Base-by-base conservation (phyloP, 2,113 vertebrate species). In the Tursiops truncatus region DNA sequence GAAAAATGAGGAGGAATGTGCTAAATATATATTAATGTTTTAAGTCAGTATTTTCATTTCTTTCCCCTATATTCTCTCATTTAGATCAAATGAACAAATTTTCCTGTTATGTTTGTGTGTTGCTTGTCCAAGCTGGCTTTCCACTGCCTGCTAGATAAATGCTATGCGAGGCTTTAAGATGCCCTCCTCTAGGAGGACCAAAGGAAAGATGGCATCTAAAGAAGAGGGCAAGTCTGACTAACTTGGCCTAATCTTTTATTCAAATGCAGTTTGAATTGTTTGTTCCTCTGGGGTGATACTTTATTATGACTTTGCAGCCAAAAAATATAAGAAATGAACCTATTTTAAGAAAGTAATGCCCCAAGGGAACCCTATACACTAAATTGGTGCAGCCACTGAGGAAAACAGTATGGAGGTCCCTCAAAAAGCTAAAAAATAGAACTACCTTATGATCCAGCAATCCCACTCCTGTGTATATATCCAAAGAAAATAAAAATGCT, bases 261-360 rank as follows among this genome's bases (percentile, higher is more conserved):
- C 47, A 89, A 83, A 80, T 56, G 3, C 68, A 73, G 94, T 41
- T 92, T 84, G 58, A 77, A 88, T 65, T 20, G 36, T 68, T 83
- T 96, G 36, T 74, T n/a, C 70, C 79, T 62, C 84, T 62, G 26
- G 56, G 58, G 65, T 79, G 28, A 23, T 60, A 76, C 68, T 73
- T 87, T 67, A 67, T 47, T 53, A 74, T 81, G 33, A 73, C 56
- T 73, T 36, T 70, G 62, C 44, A 73, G 47, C 63, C 65, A 31
- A 81, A 92, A 92, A 89, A 74, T 25, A 71, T 41, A 88, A 92
- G 58, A 74, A 88, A 91, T 90, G 36, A 92, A 73, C 36, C 31
- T 93, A 36, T 89, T 85, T 96, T 90, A 79, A 53, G 36, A 73
- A 70, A 90, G 50, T 68, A 79, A 56, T 56, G 31, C 18, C 76